These are phyloP conservation scores for Lepidochrysops patricia DNA, from an alignment of 2,888 invertebrate genomes.

Conservation along the genomic window DNA sequence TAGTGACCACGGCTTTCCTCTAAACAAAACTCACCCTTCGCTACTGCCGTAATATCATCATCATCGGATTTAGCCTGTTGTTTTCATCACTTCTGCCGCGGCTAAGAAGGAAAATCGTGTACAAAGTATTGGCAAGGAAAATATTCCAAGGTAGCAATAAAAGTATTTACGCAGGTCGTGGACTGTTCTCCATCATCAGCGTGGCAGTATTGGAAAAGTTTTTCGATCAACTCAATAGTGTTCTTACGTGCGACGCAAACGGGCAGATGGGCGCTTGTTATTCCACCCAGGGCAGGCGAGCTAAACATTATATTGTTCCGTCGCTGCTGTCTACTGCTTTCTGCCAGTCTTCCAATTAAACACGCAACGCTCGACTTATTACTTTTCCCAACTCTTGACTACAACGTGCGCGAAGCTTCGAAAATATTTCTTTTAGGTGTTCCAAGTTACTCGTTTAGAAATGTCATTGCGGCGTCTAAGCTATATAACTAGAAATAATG, in stretches of 20 bases:
- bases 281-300: slow-evolving; percentile 47
- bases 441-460: background rate
- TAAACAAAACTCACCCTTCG: too few species aligned
- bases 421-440: background rate
- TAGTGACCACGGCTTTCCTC: too few species aligned
- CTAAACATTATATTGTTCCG: slow-evolving; percentile 47
- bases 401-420: background rate
- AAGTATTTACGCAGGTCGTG: slow-evolving; percentile 45
- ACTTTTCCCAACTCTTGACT: slow-evolving; percentile 3
- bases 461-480: too few species aligned
- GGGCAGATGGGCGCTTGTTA: slow-evolving; percentile 49
- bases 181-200: slow-evolving; percentile 61
- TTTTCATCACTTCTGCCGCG: too few species aligned
- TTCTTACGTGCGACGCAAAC: slow-evolving; percentile 58
- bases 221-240: slow-evolving; percentile 49
- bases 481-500: background rate
- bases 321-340: slow-evolving; percentile 21
- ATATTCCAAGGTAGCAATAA: slow-evolving; percentile 36
- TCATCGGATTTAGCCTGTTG: too few species aligned
- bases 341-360: slow-evolving; percentile 28
- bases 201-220: slow-evolving; percentile 64
- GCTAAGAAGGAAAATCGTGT: background rate
- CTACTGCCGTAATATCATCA: too few species aligned
- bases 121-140: background rate
- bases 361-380: slow-evolving; percentile 7